phyloP scores from a whole-genome alignment of 2,888 invertebrate species.

The Ptychoptera contaminata region DNA sequence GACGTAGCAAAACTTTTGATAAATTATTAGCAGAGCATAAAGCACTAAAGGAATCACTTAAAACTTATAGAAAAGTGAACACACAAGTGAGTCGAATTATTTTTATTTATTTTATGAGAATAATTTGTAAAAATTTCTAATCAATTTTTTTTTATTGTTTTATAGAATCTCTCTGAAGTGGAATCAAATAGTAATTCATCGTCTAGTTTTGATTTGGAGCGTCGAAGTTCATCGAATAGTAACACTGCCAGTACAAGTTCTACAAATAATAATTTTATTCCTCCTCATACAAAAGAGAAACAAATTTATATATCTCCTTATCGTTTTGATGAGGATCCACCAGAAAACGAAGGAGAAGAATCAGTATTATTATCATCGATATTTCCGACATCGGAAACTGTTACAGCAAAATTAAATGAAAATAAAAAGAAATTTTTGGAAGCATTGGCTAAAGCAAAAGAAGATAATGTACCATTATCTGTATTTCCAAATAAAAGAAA shows the following conservation, averaged over 20 bases:
- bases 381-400: no score
- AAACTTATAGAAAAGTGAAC: not conserved
- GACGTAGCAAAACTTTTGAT: slow-evolving; percentile 58
- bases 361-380: no score
- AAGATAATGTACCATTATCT: no score
- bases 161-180: slow-evolving; percentile 11
- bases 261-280: no score
- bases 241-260: not conserved
- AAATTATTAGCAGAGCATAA: slow-evolving; percentile 45
- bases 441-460: no score
- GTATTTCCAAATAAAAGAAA: no score
- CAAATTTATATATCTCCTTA: no score
- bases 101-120: not conserved
- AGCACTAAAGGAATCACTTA: slow-evolving; percentile 8
- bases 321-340: no score
- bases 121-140: not conserved
- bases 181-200: slow-evolving; percentile 14
- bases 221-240: slow-evolving; percentile 7
- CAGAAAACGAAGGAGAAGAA: no score
- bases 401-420: no score
- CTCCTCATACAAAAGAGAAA: no score
- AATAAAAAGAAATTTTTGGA: no score
- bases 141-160: not conserved
- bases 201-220: slow-evolving; percentile 14
- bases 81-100: not conserved